Base-by-base conservation (phyloP, 1,140 invertebrate species). In the Neodiprion fabricii region DNA sequence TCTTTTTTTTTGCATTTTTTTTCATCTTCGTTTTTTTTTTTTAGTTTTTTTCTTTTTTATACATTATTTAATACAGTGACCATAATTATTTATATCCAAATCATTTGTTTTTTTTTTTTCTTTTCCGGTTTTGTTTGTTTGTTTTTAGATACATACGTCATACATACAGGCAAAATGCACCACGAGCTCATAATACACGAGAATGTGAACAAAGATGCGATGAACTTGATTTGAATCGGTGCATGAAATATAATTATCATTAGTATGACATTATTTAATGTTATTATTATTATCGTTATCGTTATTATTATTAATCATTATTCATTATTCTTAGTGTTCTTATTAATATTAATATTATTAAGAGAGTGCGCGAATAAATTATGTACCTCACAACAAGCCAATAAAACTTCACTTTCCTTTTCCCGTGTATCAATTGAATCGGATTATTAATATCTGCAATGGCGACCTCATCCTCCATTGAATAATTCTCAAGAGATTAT, bases 101-200 rank as follows among this genome's bases (percentile, higher is more conserved):
- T 61, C 53, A 14, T 61, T 40, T 40, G 1, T 40, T 40, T 40
- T 40, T 61, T 61, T 61, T 61, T 61, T 61, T 12, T 61, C 9
- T 61, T 61, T 61, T 8, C 9, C 2, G 1, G 5, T 61, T 61
- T 61, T 61, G 53, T 61, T 61, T 61, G 11, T 61, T 61, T 12
- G n/a, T 12, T 67, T 71, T 74, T 72, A 75, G 73, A 76, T 48
- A 75, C 77, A 78, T 76, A 78, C 77, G 71, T 75, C 80, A 77
- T 81, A 85, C 83, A 85, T 83, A 83, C 85, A 86, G 81, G 82
- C 84, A 80, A 82, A 40, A 84, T 79, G 78, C 81, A 82, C 80
- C 79, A 79, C 76, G 76, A 78, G 75, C 80, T 74, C 73, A 75
- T 77, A 75, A 79, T 81, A 80, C 79, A 80, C 79, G 79, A 83